A percentile compares a stretch with the other conserved stretches of the same genome.
These are phyloP conservation scores for Hippolais icterina DNA, from an alignment of 2,113 vertebrate species.

Conservation along the genomic window DNA sequence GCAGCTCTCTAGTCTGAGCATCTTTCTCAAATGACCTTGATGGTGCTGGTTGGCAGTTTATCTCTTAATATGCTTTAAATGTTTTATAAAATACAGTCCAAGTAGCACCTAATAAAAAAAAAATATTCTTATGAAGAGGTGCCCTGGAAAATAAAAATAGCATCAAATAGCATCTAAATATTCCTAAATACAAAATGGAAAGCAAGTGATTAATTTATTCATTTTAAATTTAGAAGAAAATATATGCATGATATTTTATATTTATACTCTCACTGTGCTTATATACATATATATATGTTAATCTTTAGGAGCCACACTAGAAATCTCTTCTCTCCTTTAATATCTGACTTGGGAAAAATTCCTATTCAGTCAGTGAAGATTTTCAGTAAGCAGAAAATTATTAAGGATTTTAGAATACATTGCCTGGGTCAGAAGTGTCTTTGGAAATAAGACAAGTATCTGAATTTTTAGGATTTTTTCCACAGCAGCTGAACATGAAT, in stretches of 20 bases:
- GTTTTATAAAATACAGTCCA: neutral
- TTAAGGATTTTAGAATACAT: conserved; percentile 17
- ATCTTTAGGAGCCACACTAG: neutral
- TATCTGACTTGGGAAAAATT: conserved; percentile 1
- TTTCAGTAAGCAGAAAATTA: conserved; percentile 7
- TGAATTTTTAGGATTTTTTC: conserved; percentile 4
- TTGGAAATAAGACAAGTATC: conserved; percentile 18
- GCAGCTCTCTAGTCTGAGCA: neutral
- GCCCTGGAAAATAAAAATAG: neutral
- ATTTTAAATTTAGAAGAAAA: conserved; percentile 10
- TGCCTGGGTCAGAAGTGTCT: neutral
- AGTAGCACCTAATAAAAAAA: neutral
- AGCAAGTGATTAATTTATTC: neutral
- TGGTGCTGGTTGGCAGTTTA: neutral
- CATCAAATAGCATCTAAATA: neutral
- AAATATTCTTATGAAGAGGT: neutral
- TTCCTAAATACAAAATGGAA: neutral
- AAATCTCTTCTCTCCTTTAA: neutral
- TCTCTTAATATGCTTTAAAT: neutral
- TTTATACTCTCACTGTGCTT: neutral
- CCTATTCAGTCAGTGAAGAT: neutral
- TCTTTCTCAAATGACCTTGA: neutral
- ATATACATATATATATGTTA: neutral
- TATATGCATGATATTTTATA: neutral
- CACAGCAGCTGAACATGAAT: neutral